Evolutionary conservation across 2,113 vertebrate genomes (phyloP), one percentile per base, ranked within the genome.

Genomic region (Microtus pennsylvanicus): DNA sequence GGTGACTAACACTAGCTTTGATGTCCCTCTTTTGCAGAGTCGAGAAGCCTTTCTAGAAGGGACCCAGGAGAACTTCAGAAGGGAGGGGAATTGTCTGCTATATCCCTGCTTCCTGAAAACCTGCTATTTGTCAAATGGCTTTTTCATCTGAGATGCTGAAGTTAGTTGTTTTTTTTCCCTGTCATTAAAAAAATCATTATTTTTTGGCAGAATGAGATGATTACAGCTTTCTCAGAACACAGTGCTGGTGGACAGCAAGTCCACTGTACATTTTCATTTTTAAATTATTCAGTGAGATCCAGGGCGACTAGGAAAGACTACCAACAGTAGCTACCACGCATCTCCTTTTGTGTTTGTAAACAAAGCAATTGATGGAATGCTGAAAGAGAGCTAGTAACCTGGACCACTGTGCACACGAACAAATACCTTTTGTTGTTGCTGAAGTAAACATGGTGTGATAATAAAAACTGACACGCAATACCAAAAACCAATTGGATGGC

Each of bases 191-290:
- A 33, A 11, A 30, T 83, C 28, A 4, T 4, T 80, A 78, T 16
- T 93, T 61, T 98, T 98, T 97, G 96, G 88, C 94, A 98, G 89
- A 93, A 92, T 70, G 90, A 78, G 90, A 86, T 72, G 94, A 91
- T 96, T 97, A 82, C 97, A 95, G 97, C 80, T 96, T 95, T 91
- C 95, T 89, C 94, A 67, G 95, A 97, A 93, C 55, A 81, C 47
- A 72, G 21, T 93, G 45, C 50, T 55, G 47, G 69, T 11, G 3
- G 78, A 94, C 17, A 86, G 63, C 22, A 42, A 74, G 42, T 90
- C 47, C 72, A 74, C 80, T 83, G 97, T 98, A 91, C 69, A 70
- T 61, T 97, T 78, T 58, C 52, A 50, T 82, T 97, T 92, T 89
- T 91, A 96, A 93, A 81, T 3, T 81, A 95, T 67, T 77, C 61